Evolutionary conservation across 1,140 invertebrate species (phyloP).

Genomic region (Coenobita brevimanus): DNA sequence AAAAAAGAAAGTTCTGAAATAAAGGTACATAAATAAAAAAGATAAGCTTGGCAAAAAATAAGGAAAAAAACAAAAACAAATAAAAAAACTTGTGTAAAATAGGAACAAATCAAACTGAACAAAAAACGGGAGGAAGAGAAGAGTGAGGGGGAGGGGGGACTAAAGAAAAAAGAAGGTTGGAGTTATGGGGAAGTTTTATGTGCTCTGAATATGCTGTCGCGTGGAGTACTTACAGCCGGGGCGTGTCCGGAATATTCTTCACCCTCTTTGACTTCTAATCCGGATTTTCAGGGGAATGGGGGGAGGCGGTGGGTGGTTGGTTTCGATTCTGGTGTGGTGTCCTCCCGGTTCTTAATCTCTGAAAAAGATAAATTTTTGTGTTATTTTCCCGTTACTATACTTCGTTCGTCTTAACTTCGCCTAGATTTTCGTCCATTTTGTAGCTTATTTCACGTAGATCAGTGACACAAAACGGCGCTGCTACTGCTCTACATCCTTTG

Average conservation of each 20-base stretch:
- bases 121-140: background rate
- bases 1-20: background rate
- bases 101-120: background rate
- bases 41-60: background rate
- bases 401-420: too few species aligned
- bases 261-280: background rate
- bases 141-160: background rate
- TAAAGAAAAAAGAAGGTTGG: background rate
- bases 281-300: too few species aligned
- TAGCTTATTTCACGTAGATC: too few species aligned
- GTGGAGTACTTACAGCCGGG: background rate
- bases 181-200: background rate
- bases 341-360: too few species aligned
- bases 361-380: too few species aligned
- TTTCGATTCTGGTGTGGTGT: too few species aligned
- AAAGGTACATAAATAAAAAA: background rate
- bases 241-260: background rate
- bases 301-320: too few species aligned
- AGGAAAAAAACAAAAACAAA: background rate
- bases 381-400: too few species aligned
- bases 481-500: too few species aligned
- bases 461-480: too few species aligned
- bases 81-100: background rate
- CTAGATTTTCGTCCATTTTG: too few species aligned
- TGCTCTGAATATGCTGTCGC: background rate